Percentiles rank a stretch among this genome's conserved stretches.
Conservation (phyloP, 2,797 vertebrate species). For the Malurus splendens region DNA sequence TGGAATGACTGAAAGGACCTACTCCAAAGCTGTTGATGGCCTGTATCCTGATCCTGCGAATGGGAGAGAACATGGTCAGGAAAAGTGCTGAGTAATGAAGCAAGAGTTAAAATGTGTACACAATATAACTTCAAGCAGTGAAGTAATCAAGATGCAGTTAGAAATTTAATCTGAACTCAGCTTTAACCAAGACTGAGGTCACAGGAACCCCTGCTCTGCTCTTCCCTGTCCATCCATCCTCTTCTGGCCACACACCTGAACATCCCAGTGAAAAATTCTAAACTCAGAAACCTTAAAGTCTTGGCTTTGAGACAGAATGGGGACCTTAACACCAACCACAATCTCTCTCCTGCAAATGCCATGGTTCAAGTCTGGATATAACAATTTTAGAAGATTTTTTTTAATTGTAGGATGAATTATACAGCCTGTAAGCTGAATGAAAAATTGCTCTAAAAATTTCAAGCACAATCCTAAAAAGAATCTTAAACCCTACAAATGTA, state of each 20-base stretch:
- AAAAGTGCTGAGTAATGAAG: not conserved
- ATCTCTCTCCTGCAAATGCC: fast-evolving
- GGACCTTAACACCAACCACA: fast-evolving
- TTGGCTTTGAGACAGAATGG: not conserved
- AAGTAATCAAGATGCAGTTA: not conserved
- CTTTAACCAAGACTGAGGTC: not conserved
- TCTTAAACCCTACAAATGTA: fast-evolving
- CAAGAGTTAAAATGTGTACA: not conserved
- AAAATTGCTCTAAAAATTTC: not conserved
- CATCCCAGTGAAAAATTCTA: not conserved
- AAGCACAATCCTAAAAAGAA: not conserved
- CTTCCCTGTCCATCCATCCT: not conserved
- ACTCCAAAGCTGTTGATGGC: conserved; percentile 75
- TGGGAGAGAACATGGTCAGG: not conserved
- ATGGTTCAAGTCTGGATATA: fast-evolving
- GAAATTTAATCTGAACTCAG: not conserved
- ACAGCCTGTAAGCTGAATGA: not conserved
- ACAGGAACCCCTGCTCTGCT: not conserved
- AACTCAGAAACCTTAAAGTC: not conserved
- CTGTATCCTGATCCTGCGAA: conserved; percentile 74
- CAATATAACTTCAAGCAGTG: not conserved
- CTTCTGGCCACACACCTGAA: not conserved
- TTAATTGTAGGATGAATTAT: fast-evolving
- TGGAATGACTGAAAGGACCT: conserved; percentile 75
- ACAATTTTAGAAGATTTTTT: not conserved